These are phyloP conservation scores for Cherax destructor DNA, from an alignment of 1,140 invertebrate genomes.

Conservation along the genomic window DNA sequence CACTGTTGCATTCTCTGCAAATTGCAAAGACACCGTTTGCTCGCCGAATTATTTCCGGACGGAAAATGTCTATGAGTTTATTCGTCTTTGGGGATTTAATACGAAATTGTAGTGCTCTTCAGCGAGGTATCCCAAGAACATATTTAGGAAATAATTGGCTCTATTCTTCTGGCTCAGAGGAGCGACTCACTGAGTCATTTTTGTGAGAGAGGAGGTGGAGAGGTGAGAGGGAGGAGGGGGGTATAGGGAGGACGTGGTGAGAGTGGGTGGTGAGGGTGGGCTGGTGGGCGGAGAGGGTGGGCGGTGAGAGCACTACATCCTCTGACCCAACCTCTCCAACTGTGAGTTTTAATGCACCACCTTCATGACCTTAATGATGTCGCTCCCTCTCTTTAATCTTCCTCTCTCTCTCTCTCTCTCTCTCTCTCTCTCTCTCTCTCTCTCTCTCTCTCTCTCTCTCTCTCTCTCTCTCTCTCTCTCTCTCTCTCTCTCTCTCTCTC, in stretches of 20 bases:
- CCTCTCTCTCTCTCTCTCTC: too few species aligned
- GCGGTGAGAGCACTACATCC: neutral
- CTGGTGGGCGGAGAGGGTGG: neutral
- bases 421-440: too few species aligned
- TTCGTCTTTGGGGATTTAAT: neutral
- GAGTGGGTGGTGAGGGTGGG: too few species aligned
- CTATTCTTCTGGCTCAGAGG: neutral
- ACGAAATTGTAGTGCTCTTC: neutral
- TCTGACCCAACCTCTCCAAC: neutral
- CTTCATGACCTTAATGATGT: neutral
- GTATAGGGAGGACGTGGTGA: too few species aligned
- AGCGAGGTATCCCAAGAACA: neutral
- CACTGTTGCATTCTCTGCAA: neutral
- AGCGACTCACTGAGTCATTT: neutral
- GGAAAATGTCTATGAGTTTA: too few species aligned
- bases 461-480: too few species aligned
- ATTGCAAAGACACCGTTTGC: neutral
- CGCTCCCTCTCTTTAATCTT: neutral
- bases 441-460: too few species aligned
- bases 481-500: too few species aligned
- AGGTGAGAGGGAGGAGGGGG: neutral
- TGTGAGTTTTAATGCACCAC: neutral
- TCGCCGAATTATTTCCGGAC: too few species aligned
- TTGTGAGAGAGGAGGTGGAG: neutral
- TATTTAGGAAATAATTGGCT: conserved; percentile 3